Base-by-base conservation (phyloP, 2,797 vertebrate species). In the Astyanax mexicanus region DNA sequence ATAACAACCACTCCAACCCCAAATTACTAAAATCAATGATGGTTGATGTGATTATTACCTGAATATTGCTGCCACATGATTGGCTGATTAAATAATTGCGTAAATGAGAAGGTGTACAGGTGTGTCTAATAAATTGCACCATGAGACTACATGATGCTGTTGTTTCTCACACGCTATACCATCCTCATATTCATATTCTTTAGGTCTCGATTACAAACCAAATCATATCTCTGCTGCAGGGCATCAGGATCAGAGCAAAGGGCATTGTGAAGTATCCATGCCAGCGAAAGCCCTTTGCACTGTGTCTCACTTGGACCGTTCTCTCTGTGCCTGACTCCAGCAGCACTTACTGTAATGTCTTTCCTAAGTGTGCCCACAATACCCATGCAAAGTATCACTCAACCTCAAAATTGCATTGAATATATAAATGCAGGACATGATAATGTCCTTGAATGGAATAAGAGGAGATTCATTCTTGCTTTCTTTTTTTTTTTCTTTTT, bases 401-500 rank as follows among this genome's bases (percentile, higher is more conserved):
- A 81, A 88, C 91, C 90, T 92, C 91, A 84, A 88, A 84, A 88
- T 88, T 91, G 89, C 81, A 89, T 84, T 90, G 84, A 85, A 93
- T 92, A 92, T 91, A 92, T 92, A 91, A 92, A 93, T 91, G 89
- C 89, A 91, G 89, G 87, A 89, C 87, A 85, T 85, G 89, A 87
- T 87, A 93, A 90, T 88, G 88, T 90, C 88, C 89, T 90, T 91
- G 90, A 91, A 86, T 84, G 82, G 29, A 32, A 32, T 29, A 32
- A 5, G 29, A 32, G 29, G 85, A 91, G 84, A 93, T 90, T 38
- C 37, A 21, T 87, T 91, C 92, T 93, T 93, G 90, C 87, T 21
- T 21, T 6, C 6, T 49, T 10, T 52, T 29, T 92, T 93, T 90
- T 88, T 21, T 9, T 8, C 17, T 47, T 21, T 51, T 54, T 92